Percentiles rank a stretch among this genome's conserved stretches.
Conservation (phyloP, 1,140 invertebrate species). For the Potamilus streckersoni region DNA sequence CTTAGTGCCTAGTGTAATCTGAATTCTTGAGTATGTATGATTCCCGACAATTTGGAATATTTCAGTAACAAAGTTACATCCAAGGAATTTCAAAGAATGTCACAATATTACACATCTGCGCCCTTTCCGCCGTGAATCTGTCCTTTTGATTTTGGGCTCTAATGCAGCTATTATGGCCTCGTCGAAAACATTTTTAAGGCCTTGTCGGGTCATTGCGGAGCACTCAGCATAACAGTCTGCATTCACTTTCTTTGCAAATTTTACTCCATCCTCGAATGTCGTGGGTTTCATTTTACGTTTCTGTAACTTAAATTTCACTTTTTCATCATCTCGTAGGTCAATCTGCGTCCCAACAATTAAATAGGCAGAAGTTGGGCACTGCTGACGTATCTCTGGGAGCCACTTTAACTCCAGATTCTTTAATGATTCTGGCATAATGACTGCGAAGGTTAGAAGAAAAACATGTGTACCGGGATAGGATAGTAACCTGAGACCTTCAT, state of each 20-base stretch:
- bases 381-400: conserved; percentile 72
- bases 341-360: conserved; percentile 78
- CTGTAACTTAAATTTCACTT: conserved; percentile 81
- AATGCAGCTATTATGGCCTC: conserved; percentile 54
- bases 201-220: conserved; percentile 76
- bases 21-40: too few relatives aligned
- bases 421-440: conserved; percentile 98
- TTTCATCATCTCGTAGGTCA: conserved; percentile 58
- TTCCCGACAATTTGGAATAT: too few relatives aligned
- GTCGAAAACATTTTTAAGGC: conserved; percentile 59
- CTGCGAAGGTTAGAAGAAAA: conserved; percentile 98
- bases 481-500: conserved; percentile 90
- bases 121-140: conserved; percentile 11
- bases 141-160: conserved; percentile 44
- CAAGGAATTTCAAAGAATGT: neutral
- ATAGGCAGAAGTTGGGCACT: conserved; percentile 85
- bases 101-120: conserved; percentile 43
- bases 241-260: conserved; percentile 76
- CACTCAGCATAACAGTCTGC: conserved; percentile 93
- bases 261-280: conserved; percentile 79
- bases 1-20: too few relatives aligned
- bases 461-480: conserved; percentile 99
- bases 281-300: conserved; percentile 89
- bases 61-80: too few relatives aligned
- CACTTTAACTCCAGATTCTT: conserved; percentile 96